These are phyloP conservation scores for Cantharis rustica DNA, from an alignment of 2,888 invertebrate genomes.

Conservation along the genomic window DNA sequence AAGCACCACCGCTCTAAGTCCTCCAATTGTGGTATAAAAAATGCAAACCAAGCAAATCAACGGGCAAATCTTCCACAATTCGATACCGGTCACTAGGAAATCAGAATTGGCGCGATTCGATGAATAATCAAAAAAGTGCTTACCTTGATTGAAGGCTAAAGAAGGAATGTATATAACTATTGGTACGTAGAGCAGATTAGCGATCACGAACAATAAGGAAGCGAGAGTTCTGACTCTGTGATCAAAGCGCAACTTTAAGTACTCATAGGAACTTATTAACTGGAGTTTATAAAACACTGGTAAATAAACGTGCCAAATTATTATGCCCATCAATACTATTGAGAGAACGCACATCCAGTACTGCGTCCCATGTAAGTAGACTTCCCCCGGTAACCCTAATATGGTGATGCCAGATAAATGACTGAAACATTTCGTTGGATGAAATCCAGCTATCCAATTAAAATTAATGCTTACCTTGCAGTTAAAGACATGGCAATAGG, in stretches of 20 bases:
- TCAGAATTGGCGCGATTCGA: too few relatives aligned
- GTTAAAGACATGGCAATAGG: slow-evolving; percentile 73
- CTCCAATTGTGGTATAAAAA: slow-evolving; percentile 75
- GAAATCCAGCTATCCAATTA: too few relatives aligned
- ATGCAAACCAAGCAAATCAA: slow-evolving; percentile 74
- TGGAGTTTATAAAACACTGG: slow-evolving; percentile 70
- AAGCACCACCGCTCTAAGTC: slow-evolving; percentile 70
- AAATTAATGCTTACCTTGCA: slow-evolving; percentile 47
- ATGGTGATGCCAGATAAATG: slow-evolving; percentile 74
- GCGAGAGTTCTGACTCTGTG: slow-evolving; percentile 61
- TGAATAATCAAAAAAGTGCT: slow-evolving; percentile 23
- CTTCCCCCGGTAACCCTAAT: slow-evolving; percentile 72
- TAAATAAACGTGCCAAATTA: slow-evolving; percentile 54
- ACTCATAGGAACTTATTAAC: slow-evolving; percentile 69
- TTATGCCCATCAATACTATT: slow-evolving; percentile 47
- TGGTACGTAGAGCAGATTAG: slow-evolving; percentile 62
- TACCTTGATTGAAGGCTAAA: slow-evolving; percentile 68
- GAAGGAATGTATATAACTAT: slow-evolving; percentile 70
- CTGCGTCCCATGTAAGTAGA: slow-evolving; percentile 70
- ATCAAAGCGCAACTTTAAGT: slow-evolving; percentile 65
- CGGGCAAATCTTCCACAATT: slow-evolving; percentile 68
- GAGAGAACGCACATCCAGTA: slow-evolving; percentile 57
- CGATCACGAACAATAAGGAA: slow-evolving; percentile 62
- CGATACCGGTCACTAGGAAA: slow-evolving; percentile 46
- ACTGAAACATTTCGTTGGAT: slow-evolving; percentile 49